Evolutionary conservation across 2,113 vertebrate genomes (phyloP), one percentile per base, ranked within the genome.

Genomic region (Dasyurus viverrinus): DNA sequence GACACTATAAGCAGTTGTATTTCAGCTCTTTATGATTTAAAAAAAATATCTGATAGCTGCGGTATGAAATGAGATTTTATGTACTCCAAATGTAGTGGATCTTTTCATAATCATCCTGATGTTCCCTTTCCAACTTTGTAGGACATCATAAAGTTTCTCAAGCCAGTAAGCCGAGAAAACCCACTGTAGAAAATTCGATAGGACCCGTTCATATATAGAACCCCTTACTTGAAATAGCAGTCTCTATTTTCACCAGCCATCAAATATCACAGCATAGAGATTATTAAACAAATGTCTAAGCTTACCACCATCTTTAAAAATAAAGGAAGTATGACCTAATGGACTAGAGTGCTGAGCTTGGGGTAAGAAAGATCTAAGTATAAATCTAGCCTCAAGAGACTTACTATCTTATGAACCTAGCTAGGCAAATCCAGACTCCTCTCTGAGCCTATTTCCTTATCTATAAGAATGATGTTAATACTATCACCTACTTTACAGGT

Each of bases 271-370:
- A 92, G 50, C 52, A 22, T 94, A 53, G 68, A 93, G 89, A 47
- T 10, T 27, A 54, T 47, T 95, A 91, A 92, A 54, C 90, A 92
- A 53, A 22, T 93, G 53, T 89, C 89, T 90, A 91, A 96, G 84
- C 60, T 90, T 92, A 89, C 93, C 50, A 90, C 76, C 55, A 89
- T 84, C 90, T 93, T 90, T 89, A 93, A 93, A 54, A 94, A n/a
- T 12, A 90, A 54, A 93, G 47, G 90, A 92, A 94, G 60, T 90
- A 60, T n/a, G 14, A 36, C 94, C 96, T 96, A 12, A n/a, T 84
- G 36, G 68, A 36, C 60, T 76, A 36, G 12, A 76, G 36, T 76
- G n/a, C 14, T 60, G 30, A 27, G 60, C 36, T 68, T 68, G 30
- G 60, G 30, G 11, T 68, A 68, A n/a, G 60, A 68, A n/a, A 68